phyloP scores from a whole-genome alignment of 2,113 vertebrate species.

The Lophius piscatorius region DNA sequence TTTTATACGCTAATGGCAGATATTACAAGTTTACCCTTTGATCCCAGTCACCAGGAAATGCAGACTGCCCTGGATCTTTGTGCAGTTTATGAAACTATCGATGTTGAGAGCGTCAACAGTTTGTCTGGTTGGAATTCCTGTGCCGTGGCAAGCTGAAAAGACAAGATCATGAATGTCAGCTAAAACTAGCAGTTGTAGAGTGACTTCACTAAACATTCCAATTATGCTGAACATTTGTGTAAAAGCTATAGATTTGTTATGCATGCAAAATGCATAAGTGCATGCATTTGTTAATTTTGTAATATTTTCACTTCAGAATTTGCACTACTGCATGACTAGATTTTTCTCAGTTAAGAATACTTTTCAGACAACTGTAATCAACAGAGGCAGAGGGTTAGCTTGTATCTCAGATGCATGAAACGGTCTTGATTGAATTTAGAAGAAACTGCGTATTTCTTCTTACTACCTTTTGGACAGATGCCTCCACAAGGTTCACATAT shows the following conservation, averaged over 20 bases:
- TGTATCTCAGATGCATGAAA: neutral
- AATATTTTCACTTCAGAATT: no score
- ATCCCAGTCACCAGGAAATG: slow-evolving; percentile 92
- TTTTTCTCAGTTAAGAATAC: no score
- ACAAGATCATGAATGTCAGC: slow-evolving; percentile 2
- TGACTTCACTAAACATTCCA: no score
- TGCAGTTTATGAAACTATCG: slow-evolving; percentile 92
- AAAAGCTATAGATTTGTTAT: no score
- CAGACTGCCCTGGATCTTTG: slow-evolving; percentile 91
- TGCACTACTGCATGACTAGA: no score
- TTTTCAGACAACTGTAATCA: no score
- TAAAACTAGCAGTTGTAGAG: neutral
- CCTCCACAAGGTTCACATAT: slow-evolving; percentile 89
- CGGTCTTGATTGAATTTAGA: neutral
- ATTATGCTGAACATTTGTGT: no score
- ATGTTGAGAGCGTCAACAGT: slow-evolving; percentile 91
- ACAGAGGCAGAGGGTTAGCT: no score
- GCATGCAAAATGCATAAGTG: no score
- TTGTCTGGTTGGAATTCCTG: slow-evolving; percentile 77
- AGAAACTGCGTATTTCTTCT: neutral
- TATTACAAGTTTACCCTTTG: slow-evolving; percentile 80
- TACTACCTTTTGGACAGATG: slow-evolving; percentile 90
- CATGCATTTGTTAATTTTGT: no score
- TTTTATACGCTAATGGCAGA: neutral
- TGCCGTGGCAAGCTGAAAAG: slow-evolving; percentile 85